Percentiles rank a stretch among this genome's conserved stretches.
Conservation (phyloP, 2,888 invertebrate species). For the Lasioglossum figueresi region DNA sequence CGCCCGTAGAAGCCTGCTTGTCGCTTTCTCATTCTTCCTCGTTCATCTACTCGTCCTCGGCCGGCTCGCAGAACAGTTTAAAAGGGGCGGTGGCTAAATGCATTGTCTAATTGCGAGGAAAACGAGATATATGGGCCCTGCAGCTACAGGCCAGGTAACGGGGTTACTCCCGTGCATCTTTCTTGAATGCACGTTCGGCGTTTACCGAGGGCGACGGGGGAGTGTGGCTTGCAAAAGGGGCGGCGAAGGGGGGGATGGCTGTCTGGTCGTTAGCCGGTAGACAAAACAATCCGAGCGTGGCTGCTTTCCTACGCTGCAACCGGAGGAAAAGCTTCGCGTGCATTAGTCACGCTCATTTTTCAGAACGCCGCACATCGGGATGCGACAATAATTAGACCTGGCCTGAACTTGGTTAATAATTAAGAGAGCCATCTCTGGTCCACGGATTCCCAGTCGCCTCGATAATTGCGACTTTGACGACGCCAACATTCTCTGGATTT, state of each 20-base stretch:
- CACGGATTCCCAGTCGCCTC: neutral
- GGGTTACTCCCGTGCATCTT: conserved; percentile 40
- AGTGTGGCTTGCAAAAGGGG: neutral
- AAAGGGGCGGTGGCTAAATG: conserved; percentile 49
- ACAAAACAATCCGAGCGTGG: conserved; percentile 49
- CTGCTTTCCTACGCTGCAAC: conserved; percentile 14
- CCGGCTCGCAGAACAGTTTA: conserved; percentile 35
- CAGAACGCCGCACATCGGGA: conserved; percentile 11
- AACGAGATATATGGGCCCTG: conserved; percentile 45
- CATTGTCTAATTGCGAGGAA: conserved; percentile 69
- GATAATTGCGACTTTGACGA: neutral
- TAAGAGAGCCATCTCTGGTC: neutral
- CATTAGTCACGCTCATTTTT: conserved; percentile 20
- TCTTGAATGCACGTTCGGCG: conserved; percentile 35
- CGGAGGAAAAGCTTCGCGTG: neutral
- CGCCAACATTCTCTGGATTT: neutral
- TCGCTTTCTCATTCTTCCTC: conserved; percentile 6
- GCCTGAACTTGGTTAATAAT: conserved; percentile 19
- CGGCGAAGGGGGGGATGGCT: neutral
- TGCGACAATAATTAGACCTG: conserved; percentile 54
- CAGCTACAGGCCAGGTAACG: conserved; percentile 47
- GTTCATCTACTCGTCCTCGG: conserved; percentile 5
- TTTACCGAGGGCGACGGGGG: conserved; percentile 14
- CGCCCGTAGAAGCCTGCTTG: neutral
- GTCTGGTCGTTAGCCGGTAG: conserved; percentile 48